phyloP scores from a whole-genome alignment of 2,797 vertebrate genomes.

The Austrolebias charrua region DNA sequence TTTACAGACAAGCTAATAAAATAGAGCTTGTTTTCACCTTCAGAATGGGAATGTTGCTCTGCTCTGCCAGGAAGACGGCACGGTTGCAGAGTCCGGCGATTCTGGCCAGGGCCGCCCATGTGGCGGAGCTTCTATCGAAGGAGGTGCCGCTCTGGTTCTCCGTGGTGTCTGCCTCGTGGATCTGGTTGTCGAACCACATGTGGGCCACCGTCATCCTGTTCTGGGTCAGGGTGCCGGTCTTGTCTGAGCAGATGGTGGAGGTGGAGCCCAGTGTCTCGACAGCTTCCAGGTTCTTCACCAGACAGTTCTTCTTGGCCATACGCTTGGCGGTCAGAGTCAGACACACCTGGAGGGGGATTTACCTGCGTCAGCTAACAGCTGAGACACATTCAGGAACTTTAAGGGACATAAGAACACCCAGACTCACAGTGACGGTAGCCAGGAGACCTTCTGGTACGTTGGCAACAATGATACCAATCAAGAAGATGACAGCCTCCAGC shows the following conservation, averaged over 20 bases:
- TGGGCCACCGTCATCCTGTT: slow-evolving; percentile 95
- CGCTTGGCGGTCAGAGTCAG: slow-evolving; percentile 96
- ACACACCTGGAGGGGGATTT: slow-evolving; percentile 82
- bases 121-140: no score
- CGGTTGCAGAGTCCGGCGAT: no score
- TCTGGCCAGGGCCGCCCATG: no score
- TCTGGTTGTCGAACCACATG: slow-evolving; percentile 96
- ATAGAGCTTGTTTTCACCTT: no score
- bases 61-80: no score
- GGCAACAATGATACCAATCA: slow-evolving; percentile 97
- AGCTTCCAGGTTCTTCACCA: no score
- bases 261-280: no score
- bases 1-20: no score
- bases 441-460: slow-evolving; percentile 95
- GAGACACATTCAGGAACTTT: neutral
- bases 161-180: slow-evolving; percentile 92
- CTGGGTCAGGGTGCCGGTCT: slow-evolving; percentile 92
- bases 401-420: no score
- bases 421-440: slow-evolving; percentile 92
- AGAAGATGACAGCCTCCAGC: slow-evolving; percentile 98
- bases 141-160: slow-evolving; percentile 89
- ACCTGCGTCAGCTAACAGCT: neutral
- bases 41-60: no score
- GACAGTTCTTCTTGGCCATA: slow-evolving; percentile 98
- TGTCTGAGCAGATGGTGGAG: no score